Conservation (phyloP, 1,140 invertebrate species). For the Ruditapes philippinarum region DNA sequence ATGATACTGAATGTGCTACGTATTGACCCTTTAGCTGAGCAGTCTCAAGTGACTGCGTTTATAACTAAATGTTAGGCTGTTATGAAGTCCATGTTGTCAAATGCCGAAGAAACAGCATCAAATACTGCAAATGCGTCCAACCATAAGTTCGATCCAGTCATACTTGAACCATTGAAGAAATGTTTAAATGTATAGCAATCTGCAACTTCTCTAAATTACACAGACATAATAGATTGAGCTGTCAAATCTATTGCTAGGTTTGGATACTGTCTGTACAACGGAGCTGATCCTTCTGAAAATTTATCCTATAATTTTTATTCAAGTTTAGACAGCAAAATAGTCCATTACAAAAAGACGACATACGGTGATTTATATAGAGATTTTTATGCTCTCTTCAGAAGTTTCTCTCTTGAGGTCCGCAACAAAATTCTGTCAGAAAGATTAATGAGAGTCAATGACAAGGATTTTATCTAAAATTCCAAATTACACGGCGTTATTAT, state of each 20-base stretch:
- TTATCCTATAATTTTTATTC: too few species aligned
- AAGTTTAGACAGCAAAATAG: too few species aligned
- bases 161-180: neutral
- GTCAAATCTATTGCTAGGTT: neutral
- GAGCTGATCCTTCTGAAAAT: too few species aligned
- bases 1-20: neutral
- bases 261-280: neutral
- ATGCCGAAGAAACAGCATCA: neutral
- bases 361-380: neutral
- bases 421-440: neutral
- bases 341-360: too few species aligned
- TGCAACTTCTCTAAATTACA: neutral
- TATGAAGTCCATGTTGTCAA: neutral
- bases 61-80: neutral
- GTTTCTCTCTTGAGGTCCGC: neutral
- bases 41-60: neutral
- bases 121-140: neutral
- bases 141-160: neutral
- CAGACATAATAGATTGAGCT: neutral
- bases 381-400: neutral
- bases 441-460: too few species aligned
- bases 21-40: neutral
- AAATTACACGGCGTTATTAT: too few species aligned
- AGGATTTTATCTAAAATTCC: too few species aligned
- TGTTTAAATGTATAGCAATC: neutral